A percentile compares a stretch with the other conserved stretches of the same genome.
These are phyloP conservation scores for Miniopterus natalensis DNA, from an alignment of 2,113 vertebrate genomes.

Conservation along the genomic window DNA sequence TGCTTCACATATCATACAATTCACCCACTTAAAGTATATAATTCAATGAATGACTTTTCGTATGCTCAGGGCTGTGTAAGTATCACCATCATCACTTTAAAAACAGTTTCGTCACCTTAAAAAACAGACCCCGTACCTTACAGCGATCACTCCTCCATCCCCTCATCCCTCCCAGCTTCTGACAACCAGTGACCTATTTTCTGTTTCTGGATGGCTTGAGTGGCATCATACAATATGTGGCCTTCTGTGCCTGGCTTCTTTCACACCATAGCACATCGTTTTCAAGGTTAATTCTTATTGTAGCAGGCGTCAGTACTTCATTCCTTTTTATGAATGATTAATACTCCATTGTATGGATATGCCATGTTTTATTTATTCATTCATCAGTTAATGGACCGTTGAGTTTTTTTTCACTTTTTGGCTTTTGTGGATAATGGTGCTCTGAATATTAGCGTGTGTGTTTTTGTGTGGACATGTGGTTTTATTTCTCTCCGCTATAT, in stretches of 20 bases:
- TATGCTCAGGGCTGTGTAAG: not conserved
- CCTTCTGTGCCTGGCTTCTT: not conserved
- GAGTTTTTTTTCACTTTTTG: not conserved
- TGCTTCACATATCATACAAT: not conserved
- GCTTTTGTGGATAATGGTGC: not conserved
- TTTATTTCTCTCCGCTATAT: not conserved
- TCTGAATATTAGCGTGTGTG: not conserved
- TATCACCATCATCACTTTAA: not conserved
- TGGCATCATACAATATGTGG: no score
- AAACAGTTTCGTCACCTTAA: not conserved
- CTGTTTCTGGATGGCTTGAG: not conserved
- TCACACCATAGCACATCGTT: not conserved
- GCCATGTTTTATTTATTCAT: not conserved
- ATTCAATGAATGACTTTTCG: not conserved
- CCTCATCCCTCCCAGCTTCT: not conserved
- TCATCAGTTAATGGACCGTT: not conserved
- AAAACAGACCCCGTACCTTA: not conserved
- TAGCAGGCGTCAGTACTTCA: fast-evolving
- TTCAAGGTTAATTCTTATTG: not conserved
- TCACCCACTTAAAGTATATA: not conserved
- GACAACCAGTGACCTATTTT: not conserved
- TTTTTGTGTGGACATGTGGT: not conserved
- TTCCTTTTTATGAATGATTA: not conserved
- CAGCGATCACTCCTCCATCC: not conserved
- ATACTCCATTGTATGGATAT: not conserved